Conservation (phyloP, 2,113 vertebrate genomes). For the Potamarius usumacintae region DNA sequence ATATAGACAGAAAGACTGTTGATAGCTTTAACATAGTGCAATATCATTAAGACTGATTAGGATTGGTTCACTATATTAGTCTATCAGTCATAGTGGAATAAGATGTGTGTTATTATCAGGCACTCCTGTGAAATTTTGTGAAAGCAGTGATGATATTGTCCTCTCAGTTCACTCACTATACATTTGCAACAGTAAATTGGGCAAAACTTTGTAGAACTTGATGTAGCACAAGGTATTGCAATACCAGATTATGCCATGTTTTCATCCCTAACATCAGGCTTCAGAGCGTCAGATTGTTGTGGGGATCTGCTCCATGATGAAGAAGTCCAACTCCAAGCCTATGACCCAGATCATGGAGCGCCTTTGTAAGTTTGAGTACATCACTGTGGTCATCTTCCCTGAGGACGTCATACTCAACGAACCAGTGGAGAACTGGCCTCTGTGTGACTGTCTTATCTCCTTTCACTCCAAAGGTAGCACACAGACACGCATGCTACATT, state of each 20-base stretch:
- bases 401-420: conserved; percentile 94
- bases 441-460: conserved; percentile 94
- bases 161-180: background rate
- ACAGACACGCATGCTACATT: background rate
- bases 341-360: conserved; percentile 98
- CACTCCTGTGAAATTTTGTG: background rate
- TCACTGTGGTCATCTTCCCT: conserved; percentile 91
- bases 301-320: conserved; percentile 98
- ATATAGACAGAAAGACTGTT: background rate
- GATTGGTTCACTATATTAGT: background rate
- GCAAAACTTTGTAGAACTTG: background rate
- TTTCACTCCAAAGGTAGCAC: conserved; percentile 96
- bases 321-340: conserved; percentile 97
- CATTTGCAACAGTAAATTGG: background rate
- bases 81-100: background rate
- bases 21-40: background rate
- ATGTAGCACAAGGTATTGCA: background rate
- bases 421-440: conserved; percentile 93
- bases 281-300: conserved; percentile 92
- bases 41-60: background rate
- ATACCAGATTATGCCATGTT: background rate
- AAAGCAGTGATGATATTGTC: background rate
- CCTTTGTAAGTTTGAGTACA: conserved; percentile 95
- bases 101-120: background rate
- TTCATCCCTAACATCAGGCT: conserved; percentile 67